Evolutionary conservation across 2,888 invertebrate genomes (phyloP).

Genomic region (Anorthoa munda): DNA sequence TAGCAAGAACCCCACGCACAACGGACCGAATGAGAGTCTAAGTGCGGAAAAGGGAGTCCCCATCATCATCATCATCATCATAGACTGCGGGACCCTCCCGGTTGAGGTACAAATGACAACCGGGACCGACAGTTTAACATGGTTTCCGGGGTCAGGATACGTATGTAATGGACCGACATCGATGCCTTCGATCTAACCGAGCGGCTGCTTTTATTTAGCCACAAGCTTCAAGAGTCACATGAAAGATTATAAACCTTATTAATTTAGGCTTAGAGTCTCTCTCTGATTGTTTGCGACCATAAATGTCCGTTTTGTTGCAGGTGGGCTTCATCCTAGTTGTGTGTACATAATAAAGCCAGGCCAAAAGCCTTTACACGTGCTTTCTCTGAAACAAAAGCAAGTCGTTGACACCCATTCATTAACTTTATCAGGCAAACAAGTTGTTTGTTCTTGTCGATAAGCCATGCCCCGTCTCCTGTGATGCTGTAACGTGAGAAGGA

Average conservation of each 20-base stretch:
- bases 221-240: neutral
- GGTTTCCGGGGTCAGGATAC: neutral
- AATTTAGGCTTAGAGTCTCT: neutral
- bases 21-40: no score
- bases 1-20: no score
- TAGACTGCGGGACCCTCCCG: no score
- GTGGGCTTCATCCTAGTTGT: neutral
- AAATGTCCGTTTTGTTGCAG: neutral
- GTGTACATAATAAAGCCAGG: neutral
- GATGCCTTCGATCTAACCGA: neutral
- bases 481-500: conserved; percentile 58
- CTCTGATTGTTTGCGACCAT: neutral
- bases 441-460: conserved; percentile 66
- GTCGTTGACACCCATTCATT: conserved; percentile 68
- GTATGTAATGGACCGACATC: neutral
- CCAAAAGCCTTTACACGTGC: conserved; percentile 49
- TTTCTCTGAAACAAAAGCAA: conserved; percentile 42
- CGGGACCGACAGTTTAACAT: no score
- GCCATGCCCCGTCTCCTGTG: conserved; percentile 48
- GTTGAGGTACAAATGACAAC: no score
- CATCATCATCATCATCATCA: no score
- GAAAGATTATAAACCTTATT: neutral
- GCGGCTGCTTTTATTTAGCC: no score
- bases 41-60: no score
- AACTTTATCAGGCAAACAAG: conserved; percentile 62